Percentiles rank a stretch among this genome's conserved stretches.
Conservation (phyloP, 2,888 invertebrate genomes). For the Zhuqinia jingwanae region DNA sequence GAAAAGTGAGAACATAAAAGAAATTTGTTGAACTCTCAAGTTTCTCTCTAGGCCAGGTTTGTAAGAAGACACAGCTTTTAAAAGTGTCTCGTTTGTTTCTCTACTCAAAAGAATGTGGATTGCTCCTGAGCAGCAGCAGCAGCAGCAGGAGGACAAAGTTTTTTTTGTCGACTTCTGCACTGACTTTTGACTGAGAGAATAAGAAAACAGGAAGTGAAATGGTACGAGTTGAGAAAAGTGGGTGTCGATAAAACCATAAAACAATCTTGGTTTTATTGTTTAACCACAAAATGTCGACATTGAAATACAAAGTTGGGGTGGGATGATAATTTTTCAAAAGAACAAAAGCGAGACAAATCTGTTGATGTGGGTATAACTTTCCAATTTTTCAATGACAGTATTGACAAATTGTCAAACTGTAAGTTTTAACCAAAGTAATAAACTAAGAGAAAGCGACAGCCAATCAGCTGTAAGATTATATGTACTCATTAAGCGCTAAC, state of each 20-base stretch:
- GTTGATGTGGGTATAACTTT: not conserved
- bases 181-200: slow-evolving; percentile 24
- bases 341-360: not conserved
- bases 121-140: too few relatives aligned
- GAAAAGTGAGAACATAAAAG: not conserved
- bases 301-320: not conserved
- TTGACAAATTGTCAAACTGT: not conserved
- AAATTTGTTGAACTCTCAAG: not conserved
- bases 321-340: not conserved
- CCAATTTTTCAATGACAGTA: too few relatives aligned
- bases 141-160: not conserved
- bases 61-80: not conserved
- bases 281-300: slow-evolving; percentile 13
- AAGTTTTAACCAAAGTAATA: not conserved
- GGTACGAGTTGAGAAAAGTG: slow-evolving; percentile 5
- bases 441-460: too few relatives aligned
- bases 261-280: not conserved
- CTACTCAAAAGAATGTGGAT: not conserved
- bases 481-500: too few relatives aligned
- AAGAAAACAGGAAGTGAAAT: slow-evolving; percentile 10
- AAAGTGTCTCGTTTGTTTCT: slow-evolving; percentile 35
- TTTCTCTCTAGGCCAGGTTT: not conserved
- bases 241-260: not conserved
- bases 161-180: slow-evolving; percentile 5
- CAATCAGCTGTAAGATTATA: not conserved